phyloP scores from a whole-genome alignment of 2,113 vertebrate genomes.

The Protomyctophum bolini region DNA sequence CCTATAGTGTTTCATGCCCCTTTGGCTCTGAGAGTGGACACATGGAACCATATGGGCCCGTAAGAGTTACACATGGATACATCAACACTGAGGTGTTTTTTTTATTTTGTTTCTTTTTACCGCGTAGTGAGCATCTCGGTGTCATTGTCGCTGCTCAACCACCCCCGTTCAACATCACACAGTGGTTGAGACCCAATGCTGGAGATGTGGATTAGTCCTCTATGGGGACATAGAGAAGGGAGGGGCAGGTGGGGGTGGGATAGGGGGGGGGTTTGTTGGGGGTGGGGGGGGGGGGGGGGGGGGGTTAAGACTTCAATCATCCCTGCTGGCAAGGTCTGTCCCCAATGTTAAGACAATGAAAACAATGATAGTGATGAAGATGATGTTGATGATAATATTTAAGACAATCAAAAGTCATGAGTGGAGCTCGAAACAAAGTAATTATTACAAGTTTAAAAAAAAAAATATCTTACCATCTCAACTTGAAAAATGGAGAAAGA shows the following conservation, averaged over 20 bases:
- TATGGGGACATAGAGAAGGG: conserved; percentile 18
- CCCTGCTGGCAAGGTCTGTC: conserved; percentile 74
- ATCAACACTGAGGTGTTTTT: too few relatives aligned
- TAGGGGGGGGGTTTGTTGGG: conserved; percentile 13
- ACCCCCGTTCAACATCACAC: conserved; percentile 43
- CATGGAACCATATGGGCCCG: conserved; percentile 18
- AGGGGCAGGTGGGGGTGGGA: neutral
- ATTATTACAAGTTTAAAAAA: conserved; percentile 63
- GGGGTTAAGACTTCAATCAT: conserved; percentile 64
- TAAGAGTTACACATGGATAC: neutral
- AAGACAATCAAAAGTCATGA: conserved; percentile 97
- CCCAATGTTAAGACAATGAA: conserved; percentile 71
- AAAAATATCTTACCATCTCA: conserved; percentile 94
- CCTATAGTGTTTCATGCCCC: too few relatives aligned
- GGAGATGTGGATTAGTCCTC: conserved; percentile 55
- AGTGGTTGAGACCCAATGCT: conserved; percentile 61
- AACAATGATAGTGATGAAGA: conserved; percentile 75
- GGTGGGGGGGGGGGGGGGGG: conserved; percentile 32
- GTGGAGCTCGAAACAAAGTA: conserved; percentile 97
- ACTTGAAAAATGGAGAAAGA: conserved; percentile 99
- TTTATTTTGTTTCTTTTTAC: too few relatives aligned
- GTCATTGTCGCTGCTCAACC: conserved; percentile 63
- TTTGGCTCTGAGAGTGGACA: too few relatives aligned
- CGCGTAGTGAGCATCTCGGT: conserved; percentile 51
- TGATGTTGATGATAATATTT: conserved; percentile 84